Evolutionary conservation across 2,888 invertebrate species (phyloP).

Genomic region (Andrena bucephala): DNA sequence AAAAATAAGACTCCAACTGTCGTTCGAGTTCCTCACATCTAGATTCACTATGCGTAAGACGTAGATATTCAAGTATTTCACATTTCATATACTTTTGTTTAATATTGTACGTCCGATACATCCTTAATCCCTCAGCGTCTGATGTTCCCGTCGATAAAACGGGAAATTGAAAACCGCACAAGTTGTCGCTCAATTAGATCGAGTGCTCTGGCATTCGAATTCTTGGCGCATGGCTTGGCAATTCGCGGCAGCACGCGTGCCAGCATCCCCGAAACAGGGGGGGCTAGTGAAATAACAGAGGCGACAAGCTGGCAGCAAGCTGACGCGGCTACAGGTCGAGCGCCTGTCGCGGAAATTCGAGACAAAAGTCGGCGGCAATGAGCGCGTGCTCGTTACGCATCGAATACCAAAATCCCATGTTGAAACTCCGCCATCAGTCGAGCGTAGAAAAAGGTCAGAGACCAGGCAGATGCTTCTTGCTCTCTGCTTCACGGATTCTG

Average conservation of each 20-base stretch:
- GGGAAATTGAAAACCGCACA: neutral
- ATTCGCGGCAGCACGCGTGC: slow-evolving; percentile 29
- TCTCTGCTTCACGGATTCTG: slow-evolving; percentile 18
- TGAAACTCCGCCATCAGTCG: neutral
- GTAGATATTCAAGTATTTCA: too few species aligned
- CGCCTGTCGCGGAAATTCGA: slow-evolving; percentile 36
- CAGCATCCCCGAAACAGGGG: neutral
- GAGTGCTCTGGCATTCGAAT: slow-evolving; percentile 17
- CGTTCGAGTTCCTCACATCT: too few species aligned
- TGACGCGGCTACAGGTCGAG: slow-evolving; percentile 12
- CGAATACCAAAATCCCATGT: neutral
- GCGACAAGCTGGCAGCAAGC: slow-evolving; percentile 11
- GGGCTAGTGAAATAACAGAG: neutral
- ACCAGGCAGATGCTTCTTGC: slow-evolving; percentile 18
- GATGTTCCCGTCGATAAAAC: too few species aligned
- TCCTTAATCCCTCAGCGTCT: too few species aligned
- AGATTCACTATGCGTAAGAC: too few species aligned
- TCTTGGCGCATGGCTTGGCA: slow-evolving; percentile 1
- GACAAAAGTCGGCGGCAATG: slow-evolving; percentile 20
- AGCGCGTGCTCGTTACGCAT: slow-evolving; percentile 21
- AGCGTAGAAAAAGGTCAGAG: neutral
- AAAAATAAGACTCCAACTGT: too few species aligned
- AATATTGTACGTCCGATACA: too few species aligned
- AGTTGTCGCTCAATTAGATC: neutral
- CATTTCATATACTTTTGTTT: too few species aligned